phyloP scores from a whole-genome alignment of 2,888 invertebrate genomes.

The Chrysodeixis includens region DNA sequence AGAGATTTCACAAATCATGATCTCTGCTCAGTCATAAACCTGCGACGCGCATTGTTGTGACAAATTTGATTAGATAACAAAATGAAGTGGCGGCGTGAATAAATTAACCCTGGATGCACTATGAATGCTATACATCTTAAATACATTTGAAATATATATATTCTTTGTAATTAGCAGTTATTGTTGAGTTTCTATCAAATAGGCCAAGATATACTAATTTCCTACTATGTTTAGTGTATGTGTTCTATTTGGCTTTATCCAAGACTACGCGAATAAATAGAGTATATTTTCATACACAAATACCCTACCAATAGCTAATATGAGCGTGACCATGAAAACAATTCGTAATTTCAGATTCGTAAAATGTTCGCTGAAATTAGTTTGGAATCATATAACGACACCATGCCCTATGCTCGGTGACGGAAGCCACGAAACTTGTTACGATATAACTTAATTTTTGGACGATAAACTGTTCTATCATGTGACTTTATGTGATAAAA shows the following conservation, averaged over 20 bases:
- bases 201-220: background rate
- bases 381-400: slow-evolving; percentile 64
- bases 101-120: slow-evolving; percentile 26
- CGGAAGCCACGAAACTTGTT: slow-evolving; percentile 67
- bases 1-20: slow-evolving; percentile 43
- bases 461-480: slow-evolving; percentile 67
- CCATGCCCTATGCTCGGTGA: slow-evolving; percentile 77
- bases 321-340: slow-evolving; percentile 59
- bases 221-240: background rate
- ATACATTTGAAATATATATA: background rate
- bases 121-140: background rate
- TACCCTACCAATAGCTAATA: slow-evolving; percentile 21
- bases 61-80: slow-evolving; percentile 51
- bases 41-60: slow-evolving; percentile 19
- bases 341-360: slow-evolving; percentile 71
- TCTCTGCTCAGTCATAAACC: slow-evolving; percentile 29
- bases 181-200: too few species aligned
- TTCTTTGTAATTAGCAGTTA: too few species aligned
- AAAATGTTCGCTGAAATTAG: slow-evolving; percentile 71
- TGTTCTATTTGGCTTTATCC: background rate
- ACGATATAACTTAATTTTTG: slow-evolving; percentile 76
- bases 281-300: background rate
- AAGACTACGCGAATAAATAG: background rate
- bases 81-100: slow-evolving; percentile 29
- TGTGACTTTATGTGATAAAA: slow-evolving; percentile 79